These are phyloP conservation scores for Anaspis maculata DNA, from an alignment of 2,888 invertebrate species.

Conservation along the genomic window DNA sequence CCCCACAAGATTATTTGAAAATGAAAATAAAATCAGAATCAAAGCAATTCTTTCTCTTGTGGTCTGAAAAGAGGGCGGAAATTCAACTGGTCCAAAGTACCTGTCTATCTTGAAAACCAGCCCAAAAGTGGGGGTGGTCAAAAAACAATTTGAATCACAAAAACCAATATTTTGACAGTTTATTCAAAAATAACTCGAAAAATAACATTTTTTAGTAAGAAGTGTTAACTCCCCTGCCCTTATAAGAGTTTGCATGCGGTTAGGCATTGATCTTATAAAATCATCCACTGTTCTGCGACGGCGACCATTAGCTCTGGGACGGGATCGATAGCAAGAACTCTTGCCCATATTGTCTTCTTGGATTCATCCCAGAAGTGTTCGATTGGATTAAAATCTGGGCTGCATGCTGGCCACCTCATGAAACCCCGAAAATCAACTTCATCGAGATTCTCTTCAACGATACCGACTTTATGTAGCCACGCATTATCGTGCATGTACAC, in stretches of 20 bases:
- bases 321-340: conserved; percentile 3
- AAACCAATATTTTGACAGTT: too few species aligned
- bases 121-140: too few species aligned
- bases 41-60: too few species aligned
- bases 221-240: conserved; percentile 16
- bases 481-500: conserved; percentile 12
- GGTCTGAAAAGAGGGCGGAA: too few species aligned
- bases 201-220: neutral
- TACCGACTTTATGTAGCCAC: conserved; percentile 7
- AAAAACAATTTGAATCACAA: too few species aligned
- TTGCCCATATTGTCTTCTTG: conserved; percentile 9
- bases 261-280: conserved; percentile 14
- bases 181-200: too few species aligned
- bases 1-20: too few species aligned
- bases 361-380: conserved; percentile 19
- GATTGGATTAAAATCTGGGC: conserved; percentile 22
- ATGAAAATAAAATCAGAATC: too few species aligned
- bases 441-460: conserved; percentile 5
- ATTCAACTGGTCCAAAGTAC: too few species aligned
- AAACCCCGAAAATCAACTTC: neutral
- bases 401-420: conserved; percentile 20
- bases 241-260: conserved; percentile 14
- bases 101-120: too few species aligned
- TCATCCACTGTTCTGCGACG: conserved; percentile 10
- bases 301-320: conserved; percentile 11